phyloP scores from a whole-genome alignment of 1,140 invertebrate genomes.

The Vanessa tameamea region DNA sequence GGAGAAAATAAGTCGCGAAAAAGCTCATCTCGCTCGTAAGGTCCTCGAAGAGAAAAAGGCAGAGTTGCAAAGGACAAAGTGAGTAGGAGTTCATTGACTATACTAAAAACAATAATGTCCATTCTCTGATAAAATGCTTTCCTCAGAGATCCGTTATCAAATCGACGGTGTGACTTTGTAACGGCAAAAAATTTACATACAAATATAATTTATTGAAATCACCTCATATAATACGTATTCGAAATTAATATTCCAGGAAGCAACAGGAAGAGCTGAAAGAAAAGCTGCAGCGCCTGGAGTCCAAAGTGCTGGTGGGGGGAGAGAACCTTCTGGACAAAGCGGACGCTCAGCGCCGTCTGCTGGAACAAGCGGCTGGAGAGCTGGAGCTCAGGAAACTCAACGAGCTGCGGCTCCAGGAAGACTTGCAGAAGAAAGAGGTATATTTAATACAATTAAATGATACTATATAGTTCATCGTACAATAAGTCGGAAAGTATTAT shows the following conservation, averaged over 20 bases:
- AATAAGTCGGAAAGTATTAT: too few relatives aligned
- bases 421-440: constrained; percentile 93
- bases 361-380: constrained; percentile 95
- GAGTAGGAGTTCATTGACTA: constrained; percentile 20
- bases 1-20: constrained; percentile 82
- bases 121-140: too few relatives aligned
- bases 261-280: constrained; percentile 90
- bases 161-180: too few relatives aligned
- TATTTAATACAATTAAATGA: too few relatives aligned
- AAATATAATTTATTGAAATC: too few relatives aligned
- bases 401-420: constrained; percentile 91
- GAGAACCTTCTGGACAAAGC: constrained; percentile 99
- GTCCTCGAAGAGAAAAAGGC: constrained; percentile 81
- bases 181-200: too few relatives aligned
- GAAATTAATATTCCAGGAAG: constrained; percentile 72
- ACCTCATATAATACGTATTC: not conserved
- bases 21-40: constrained; percentile 83
- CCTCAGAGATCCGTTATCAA: too few relatives aligned
- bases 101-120: too few relatives aligned
- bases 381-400: constrained; percentile 91
- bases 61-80: constrained; percentile 81
- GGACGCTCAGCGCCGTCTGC: constrained; percentile 93
- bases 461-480: too few relatives aligned
- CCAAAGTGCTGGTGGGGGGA: constrained; percentile 97
- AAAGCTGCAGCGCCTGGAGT: constrained; percentile 94